A percentile compares a stretch with the other conserved stretches of the same genome.
Evolutionary conservation across 2,797 vertebrate genomes (phyloP).

Genomic region (Dendrocincla tyrannina): DNA sequence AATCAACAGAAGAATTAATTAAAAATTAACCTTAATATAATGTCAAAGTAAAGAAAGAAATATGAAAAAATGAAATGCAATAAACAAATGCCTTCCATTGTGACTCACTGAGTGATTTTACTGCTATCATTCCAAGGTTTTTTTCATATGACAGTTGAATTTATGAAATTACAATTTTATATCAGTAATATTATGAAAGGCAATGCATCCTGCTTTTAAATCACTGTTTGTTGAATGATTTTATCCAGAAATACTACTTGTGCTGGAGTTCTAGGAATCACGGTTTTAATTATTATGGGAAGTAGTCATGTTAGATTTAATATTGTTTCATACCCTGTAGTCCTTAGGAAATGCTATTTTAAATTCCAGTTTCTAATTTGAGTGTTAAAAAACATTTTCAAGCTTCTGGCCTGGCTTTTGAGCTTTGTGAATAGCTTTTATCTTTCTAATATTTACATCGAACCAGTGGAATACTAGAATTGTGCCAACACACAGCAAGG

Average conservation of each 20-base stretch:
- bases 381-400: background rate
- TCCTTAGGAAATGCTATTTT: background rate
- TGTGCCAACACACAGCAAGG: background rate
- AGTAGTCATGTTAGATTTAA: background rate
- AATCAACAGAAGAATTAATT: background rate
- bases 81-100: background rate
- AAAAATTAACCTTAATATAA: background rate
- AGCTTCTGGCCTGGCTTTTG: background rate
- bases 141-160: background rate
- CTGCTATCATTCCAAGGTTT: background rate
- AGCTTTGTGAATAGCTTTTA: background rate
- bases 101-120: background rate
- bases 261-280: background rate
- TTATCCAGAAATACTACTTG: background rate
- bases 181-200: background rate
- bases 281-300: rapidly evolving
- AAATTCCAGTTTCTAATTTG: background rate
- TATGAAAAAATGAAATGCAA: background rate
- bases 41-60: background rate
- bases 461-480: background rate
- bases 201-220: background rate
- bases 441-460: background rate
- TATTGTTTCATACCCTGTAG: background rate
- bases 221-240: background rate
- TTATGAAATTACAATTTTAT: background rate